Evolutionary conservation across 1,140 invertebrate species (phyloP), one percentile per base, ranked within the genome.

Genomic region (Pinna nobilis): DNA sequence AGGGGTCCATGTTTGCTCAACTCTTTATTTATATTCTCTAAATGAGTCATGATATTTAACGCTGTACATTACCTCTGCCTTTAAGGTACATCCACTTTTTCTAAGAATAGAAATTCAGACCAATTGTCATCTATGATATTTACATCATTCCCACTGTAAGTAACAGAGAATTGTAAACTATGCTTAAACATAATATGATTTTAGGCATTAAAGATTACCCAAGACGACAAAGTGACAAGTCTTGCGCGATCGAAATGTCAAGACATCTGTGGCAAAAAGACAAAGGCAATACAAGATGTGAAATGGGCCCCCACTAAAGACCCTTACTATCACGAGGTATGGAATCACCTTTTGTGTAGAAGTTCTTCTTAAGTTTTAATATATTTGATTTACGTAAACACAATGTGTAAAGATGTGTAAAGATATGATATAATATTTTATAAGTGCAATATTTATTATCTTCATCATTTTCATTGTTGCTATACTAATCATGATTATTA

Each of bases 211-310:
- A 95, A 97, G 82, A 85, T 97, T 39, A 94, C 94, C 81, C 93
- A 94, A 7, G 92, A 92, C 51, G 95, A 97, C 78, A 95, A 95
- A 78, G 77, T 94, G 2, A 70, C 95, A 1, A 89, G 97, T 33
- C 94, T 97, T 20, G 93, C 95, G 2, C 91, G 96, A 66, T 96
- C 96, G 82, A 94, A 94, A 86, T 98, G 96, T 86, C 93, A 95
- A 84, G 90, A 97, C n/a, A 89, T 95, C 28, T 87, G 97, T 15
- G 96, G 96, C 7, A 92, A 96, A 80, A 92, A 95, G 0, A 91
- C 92, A 33, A 92, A 93, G 82, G 95, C 95, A 0, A 88, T 97
- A 18, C 89, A 93, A 75, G 96, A 98, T 85, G 95, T 95, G 0
- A 94, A 97, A 84, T 91, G 92, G 0, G 94, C 95, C 0, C 88